These are phyloP conservation scores for Neomonachus schauinslandi DNA, from an alignment of 2,113 vertebrate genomes.

Conservation along the genomic window DNA sequence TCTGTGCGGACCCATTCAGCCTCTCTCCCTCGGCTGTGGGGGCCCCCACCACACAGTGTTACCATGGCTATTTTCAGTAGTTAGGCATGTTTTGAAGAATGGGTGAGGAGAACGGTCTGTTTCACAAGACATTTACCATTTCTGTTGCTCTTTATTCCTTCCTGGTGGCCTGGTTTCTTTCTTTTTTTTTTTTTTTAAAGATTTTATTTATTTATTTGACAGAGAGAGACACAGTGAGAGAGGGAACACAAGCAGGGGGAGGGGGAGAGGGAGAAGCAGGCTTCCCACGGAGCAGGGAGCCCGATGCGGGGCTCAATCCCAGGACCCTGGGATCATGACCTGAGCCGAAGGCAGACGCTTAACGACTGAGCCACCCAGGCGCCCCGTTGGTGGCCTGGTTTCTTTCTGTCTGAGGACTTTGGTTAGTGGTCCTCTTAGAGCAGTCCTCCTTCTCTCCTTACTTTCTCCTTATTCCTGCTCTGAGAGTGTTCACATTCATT, in stretches of 20 bases:
- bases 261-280: no score
- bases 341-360: no score
- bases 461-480: accelerated
- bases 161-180: background rate
- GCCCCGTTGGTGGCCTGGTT: no score
- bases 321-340: no score
- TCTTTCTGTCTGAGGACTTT: background rate
- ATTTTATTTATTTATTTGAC: no score
- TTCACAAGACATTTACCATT: background rate
- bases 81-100: background rate
- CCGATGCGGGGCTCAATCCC: no score
- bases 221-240: no score
- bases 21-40: background rate
- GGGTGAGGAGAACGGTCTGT: accelerated
- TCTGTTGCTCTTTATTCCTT: background rate
- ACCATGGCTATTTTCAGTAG: background rate
- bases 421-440: accelerated
- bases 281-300: no score
- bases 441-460: background rate
- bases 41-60: no score
- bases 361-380: no score
- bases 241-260: no score
- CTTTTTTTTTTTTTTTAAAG: no score
- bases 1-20: accelerated
- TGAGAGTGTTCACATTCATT: accelerated